A percentile compares a stretch with the other conserved stretches of the same genome.
Evolutionary conservation across 1,140 invertebrate species (phyloP).

Genomic region (Coptotermes formosanus): DNA sequence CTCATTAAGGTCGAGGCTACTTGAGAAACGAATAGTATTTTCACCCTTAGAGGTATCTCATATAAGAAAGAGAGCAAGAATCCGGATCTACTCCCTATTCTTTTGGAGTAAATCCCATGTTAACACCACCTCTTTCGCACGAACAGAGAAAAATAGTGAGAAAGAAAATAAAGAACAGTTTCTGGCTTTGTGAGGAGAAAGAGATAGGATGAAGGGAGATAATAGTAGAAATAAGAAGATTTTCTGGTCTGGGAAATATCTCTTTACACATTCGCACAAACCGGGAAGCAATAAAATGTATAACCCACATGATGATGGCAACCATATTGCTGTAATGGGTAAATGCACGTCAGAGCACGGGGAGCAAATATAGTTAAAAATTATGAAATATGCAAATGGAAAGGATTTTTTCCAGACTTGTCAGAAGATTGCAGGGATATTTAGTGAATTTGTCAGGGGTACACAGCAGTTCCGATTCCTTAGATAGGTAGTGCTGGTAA

Average conservation of each 20-base stretch:
- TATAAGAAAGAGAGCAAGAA: background rate
- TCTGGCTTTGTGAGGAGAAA: conserved; percentile 10
- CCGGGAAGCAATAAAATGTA: background rate
- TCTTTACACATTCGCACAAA: background rate
- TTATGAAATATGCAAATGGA: no score
- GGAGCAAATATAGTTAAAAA: background rate
- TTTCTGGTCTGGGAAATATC: background rate
- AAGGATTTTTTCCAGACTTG: no score
- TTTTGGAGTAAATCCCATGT: conserved; percentile 26
- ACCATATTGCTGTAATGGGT: background rate
- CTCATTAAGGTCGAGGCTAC: conserved; percentile 21
- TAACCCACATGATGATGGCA: background rate
- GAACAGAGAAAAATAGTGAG: conserved; percentile 5
- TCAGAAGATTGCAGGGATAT: no score
- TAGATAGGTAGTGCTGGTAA: no score
- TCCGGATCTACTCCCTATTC: background rate
- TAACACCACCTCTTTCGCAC: conserved; percentile 20
- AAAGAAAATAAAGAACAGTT: conserved; percentile 14
- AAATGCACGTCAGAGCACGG: no score
- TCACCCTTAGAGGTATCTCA: conserved; percentile 23
- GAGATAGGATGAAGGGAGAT: background rate
- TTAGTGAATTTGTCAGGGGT: no score
- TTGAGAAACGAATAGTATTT: conserved; percentile 19
- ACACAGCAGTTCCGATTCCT: no score
- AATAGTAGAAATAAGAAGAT: background rate